These are phyloP conservation scores for Eclectus roratus DNA, from an alignment of 2,113 vertebrate genomes.

Conservation along the genomic window DNA sequence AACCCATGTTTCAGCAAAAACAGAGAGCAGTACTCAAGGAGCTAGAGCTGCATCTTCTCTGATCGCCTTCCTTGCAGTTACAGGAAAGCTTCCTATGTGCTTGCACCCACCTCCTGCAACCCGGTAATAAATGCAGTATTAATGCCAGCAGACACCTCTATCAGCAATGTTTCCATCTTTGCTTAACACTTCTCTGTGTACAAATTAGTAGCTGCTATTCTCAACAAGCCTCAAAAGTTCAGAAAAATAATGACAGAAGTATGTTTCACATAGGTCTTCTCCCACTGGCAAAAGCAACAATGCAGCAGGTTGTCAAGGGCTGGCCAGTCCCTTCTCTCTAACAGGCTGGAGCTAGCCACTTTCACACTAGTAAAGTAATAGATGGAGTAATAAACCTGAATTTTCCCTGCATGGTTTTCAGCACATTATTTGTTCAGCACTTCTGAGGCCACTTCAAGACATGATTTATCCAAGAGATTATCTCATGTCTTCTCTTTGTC, in stretches of 20 bases:
- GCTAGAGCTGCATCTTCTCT: background rate
- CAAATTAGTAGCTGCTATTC: background rate
- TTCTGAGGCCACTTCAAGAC: background rate
- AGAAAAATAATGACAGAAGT: background rate
- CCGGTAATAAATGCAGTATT: background rate
- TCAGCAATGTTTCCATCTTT: background rate
- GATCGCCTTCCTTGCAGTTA: accelerated
- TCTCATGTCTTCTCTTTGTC: background rate
- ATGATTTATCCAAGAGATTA: background rate
- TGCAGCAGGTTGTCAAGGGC: background rate
- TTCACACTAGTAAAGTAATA: background rate
- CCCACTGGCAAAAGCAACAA: background rate
- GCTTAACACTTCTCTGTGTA: background rate
- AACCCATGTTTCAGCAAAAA: background rate
- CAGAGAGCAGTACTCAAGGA: background rate
- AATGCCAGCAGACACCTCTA: background rate
- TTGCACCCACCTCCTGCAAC: background rate
- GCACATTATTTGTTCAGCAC: background rate
- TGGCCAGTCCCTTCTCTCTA: background rate
- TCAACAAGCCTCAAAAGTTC: background rate
- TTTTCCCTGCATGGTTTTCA: background rate
- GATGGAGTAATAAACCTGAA: background rate
- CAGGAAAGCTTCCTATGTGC: background rate
- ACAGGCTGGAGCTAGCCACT: background rate
- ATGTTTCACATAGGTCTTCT: background rate